Evolutionary conservation across 2,113 vertebrate species (phyloP), one percentile per base, ranked within the genome.

Genomic region (Balaenoptera acutorostrata): DNA sequence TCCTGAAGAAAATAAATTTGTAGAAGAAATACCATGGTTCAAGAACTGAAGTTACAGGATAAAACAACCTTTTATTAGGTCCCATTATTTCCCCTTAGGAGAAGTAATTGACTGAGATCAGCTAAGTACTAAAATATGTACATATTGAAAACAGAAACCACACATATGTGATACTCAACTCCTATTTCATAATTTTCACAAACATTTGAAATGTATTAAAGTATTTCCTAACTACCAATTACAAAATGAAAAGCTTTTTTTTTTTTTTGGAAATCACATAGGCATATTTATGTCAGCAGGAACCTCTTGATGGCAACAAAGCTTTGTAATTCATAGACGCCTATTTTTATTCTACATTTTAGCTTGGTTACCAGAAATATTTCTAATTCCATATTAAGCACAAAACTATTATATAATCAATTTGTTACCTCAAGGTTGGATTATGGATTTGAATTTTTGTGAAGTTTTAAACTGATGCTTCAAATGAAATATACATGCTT

Each of bases 371-470:
- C 20, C 83, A 91, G 81, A 97, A 97, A 36, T 75, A 52, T 89
- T 97, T 91, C 80, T 97, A 95, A 90, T 96, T 97, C 74, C 36
- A 7, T 83, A 83, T 88, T 97, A 97, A 91, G 20, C 81, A 94
- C 9, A 92, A 81, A 97, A 90, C 17, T 74, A 52, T 82, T 97
- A 89, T 91, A 96, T 93, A 97, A 96, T 95, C 52, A 97, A 41
- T 97, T 97, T 97, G 84, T 87, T 93, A 89, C 81, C 84, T 88
- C 95, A 94, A 97, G 94, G 44, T 88, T 95, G 55, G 84, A 86
- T 94, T 98, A 96, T 90, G 25, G 96, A 80, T 92, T 91, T 96
- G 12, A 21, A 90, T 93, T 94, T 97, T 61, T 96, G 46, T 89
- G 17, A 92, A 74, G 46, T 96, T 97, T 95, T 57, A 78, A 97